These are phyloP conservation scores for Chroicocephalus ridibundus DNA, from an alignment of 2,113 vertebrate genomes.

Conservation along the genomic window DNA sequence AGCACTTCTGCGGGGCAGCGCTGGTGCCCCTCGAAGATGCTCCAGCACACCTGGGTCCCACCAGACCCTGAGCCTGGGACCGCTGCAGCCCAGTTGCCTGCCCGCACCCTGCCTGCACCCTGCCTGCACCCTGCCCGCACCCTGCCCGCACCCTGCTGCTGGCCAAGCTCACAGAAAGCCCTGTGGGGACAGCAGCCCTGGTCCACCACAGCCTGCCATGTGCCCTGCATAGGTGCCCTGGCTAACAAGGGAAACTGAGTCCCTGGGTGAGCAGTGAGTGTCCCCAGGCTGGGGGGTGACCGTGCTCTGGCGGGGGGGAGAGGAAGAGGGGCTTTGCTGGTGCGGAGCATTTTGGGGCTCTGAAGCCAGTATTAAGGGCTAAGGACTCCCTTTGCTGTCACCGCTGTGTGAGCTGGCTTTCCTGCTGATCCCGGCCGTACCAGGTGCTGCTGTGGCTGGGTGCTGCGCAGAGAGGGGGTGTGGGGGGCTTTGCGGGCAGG, in stretches of 20 bases:
- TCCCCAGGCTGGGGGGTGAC: no score
- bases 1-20: neutral
- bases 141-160: neutral
- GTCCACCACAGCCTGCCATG: accelerated
- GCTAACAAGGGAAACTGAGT: no score
- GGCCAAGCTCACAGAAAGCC: neutral
- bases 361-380: neutral
- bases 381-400: neutral
- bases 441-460: neutral
- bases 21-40: neutral
- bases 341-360: no score
- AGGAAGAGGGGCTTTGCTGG: neutral
- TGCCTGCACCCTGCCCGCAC: neutral
- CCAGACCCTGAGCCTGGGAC: neutral
- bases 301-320: neutral
- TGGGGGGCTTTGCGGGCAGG: no score
- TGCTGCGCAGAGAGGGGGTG: neutral
- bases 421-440: neutral
- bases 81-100: neutral
- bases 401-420: neutral
- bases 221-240: neutral
- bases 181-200: neutral
- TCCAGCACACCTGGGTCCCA: neutral
- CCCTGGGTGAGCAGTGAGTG: neutral
- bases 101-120: neutral